Base-by-base conservation (phyloP, 2,797 vertebrate genomes). In the Anabas testudineus region DNA sequence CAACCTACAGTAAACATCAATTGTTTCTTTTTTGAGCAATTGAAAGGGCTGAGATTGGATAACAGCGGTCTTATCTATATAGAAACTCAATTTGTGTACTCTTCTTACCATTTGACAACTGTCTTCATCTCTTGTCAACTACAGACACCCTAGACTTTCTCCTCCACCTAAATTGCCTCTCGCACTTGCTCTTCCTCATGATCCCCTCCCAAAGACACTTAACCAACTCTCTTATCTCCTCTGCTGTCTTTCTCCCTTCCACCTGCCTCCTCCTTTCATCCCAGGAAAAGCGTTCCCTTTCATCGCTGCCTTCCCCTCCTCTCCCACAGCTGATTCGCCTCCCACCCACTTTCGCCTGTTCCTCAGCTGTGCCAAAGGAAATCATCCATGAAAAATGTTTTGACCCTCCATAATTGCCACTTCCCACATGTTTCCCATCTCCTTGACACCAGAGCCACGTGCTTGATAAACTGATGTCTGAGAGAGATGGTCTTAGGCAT, bases 341-440 rank as follows among this genome's bases (percentile, higher is more conserved):
- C 76, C 60, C 70, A 67, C 64, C 56, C 71, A 43, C 64, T 76
- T 79, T 53, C 24, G 30, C 46, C 78, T 60, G 48, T 57, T 86
- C 76, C 74, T 75, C 82, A 66, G 71, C 78, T 77, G 73, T 79
- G 77, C 82, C 68, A 80, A 53, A 88, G 82, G 74, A 91, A 91
- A 83, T 87, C 87, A 88, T 90, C 88, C 88, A 87, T 90, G 86
- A 87, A 91, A 92, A 92, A 89, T 85, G 82, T 88, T 91, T 90
- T 90, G 85, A 90, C 90, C 81, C 68, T 45, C 78, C 75, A 57
- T 92, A 92, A 93, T 93, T 92, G 87, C 82, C 12, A 61, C 80
- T 87, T 84, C 76, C 84, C 58, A 66, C 87, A 80, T 73, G 84
- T 86, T 84, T 80, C 75, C 71, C 64, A 68, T 82, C 78, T 83